These are phyloP conservation scores for Myanophis thanlyinensis DNA, from an alignment of 2,113 vertebrate species.

Conservation along the genomic window DNA sequence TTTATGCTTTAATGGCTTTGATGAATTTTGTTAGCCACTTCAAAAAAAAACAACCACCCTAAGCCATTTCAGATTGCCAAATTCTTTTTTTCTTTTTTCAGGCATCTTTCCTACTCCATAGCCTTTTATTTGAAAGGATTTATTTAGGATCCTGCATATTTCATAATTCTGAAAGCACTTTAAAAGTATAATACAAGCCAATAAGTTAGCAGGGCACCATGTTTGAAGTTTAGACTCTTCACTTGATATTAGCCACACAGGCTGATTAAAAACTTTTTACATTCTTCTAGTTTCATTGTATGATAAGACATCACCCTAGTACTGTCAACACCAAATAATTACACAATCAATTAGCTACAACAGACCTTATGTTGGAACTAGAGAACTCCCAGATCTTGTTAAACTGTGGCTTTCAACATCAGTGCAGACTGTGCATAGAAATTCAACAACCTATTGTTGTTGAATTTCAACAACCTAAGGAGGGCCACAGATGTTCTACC, in stretches of 20 bases:
- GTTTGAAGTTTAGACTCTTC: conserved; percentile 66
- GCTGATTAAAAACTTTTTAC: neutral
- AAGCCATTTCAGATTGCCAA: conserved; percentile 67
- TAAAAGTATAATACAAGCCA: conserved; percentile 67
- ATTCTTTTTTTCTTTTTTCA: conserved; percentile 56
- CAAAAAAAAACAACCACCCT: conserved; percentile 50
- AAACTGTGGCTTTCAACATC: neutral
- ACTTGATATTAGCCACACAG: conserved; percentile 46
- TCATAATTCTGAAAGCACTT: conserved; percentile 73
- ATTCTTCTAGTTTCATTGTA: neutral
- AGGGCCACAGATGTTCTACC: neutral
- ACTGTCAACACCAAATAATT: neutral
- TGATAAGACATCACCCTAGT: neutral
- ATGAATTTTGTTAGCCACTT: conserved; percentile 76
- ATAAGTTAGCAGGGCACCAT: conserved; percentile 61
- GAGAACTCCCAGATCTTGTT: neutral
- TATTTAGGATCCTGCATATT: conserved; percentile 75
- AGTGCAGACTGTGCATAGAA: neutral
- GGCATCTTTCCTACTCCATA: conserved; percentile 65
- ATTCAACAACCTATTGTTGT: neutral
- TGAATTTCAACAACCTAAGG: neutral
- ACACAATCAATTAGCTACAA: neutral
- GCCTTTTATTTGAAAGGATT: conserved; percentile 76
- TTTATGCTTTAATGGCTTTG: conserved; percentile 81
- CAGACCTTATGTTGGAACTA: neutral